A percentile compares a stretch with the other conserved stretches of the same genome.
phyloP scores from a whole-genome alignment of 2,888 invertebrate genomes.

The Holacanthella duospinosa region DNA sequence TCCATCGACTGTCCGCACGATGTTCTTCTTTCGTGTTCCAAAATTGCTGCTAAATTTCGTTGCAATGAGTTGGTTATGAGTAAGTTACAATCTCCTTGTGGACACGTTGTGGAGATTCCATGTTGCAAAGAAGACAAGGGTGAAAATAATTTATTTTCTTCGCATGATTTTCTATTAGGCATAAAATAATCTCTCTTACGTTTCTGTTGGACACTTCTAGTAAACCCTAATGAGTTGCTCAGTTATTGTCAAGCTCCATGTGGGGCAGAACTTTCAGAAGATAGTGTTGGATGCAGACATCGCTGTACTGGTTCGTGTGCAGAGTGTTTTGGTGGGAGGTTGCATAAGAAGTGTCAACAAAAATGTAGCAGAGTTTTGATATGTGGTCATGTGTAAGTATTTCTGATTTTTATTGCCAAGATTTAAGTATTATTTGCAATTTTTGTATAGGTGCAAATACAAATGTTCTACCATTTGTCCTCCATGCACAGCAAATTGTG shows the following conservation, averaged over 20 bases:
- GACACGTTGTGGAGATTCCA: not conserved
- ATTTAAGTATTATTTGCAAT: not conserved
- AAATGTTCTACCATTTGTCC: constrained; percentile 39
- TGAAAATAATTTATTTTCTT: too few species aligned
- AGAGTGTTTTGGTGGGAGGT: constrained; percentile 49
- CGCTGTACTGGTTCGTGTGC: constrained; percentile 41
- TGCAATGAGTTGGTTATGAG: not conserved
- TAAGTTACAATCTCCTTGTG: not conserved
- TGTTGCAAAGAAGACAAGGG: not conserved
- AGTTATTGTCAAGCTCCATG: constrained; percentile 17
- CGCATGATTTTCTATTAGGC: too few species aligned
- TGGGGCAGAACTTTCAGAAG: not conserved
- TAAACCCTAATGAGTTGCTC: constrained; percentile 37
- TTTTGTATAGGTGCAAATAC: constrained; percentile 32
- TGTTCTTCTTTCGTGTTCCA: not conserved
- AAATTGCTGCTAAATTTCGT: not conserved
- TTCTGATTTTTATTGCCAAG: not conserved
- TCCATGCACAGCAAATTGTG: constrained; percentile 36
- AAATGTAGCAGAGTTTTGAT: constrained; percentile 50
- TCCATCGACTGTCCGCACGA: not conserved
- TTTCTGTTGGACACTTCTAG: too few species aligned
- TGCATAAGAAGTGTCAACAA: constrained; percentile 51
- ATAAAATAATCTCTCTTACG: too few species aligned
- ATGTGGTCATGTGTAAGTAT: constrained; percentile 51
- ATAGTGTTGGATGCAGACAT: constrained; percentile 7